These are phyloP conservation scores for Kryptolebias ocellatus DNA, from an alignment of 2,797 vertebrate species.

Conservation along the genomic window DNA sequence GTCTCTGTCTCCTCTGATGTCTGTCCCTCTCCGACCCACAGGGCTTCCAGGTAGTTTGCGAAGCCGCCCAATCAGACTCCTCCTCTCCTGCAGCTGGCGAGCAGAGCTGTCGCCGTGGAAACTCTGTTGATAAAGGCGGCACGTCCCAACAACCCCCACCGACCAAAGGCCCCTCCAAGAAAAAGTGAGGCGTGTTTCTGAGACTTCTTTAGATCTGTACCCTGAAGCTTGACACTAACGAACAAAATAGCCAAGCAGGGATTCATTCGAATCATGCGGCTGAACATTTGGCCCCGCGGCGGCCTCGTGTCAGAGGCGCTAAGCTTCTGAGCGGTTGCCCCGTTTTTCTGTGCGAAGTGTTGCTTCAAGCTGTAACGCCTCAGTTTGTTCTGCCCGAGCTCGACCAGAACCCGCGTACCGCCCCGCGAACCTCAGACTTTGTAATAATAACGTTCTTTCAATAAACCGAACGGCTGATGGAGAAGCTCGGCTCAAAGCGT, in stretches of 20 bases:
- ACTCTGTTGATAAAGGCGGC: slow-evolving; percentile 93
- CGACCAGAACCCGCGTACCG: slow-evolving; percentile 3
- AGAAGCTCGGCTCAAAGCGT: too few relatives aligned
- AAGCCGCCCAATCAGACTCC: slow-evolving; percentile 87
- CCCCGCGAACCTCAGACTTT: background rate
- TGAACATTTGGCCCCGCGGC: slow-evolving; percentile 46
- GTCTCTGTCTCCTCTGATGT: slow-evolving; percentile 8
- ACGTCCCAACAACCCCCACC: slow-evolving; percentile 88
- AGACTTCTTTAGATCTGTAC: too few relatives aligned
- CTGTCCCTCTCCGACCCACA: slow-evolving; percentile 57
- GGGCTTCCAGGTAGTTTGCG: slow-evolving; percentile 94
- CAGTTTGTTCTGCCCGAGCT: slow-evolving; percentile 4
- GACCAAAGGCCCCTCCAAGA: slow-evolving; percentile 86
- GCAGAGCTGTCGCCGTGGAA: slow-evolving; percentile 92
- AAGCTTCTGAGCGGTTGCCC: slow-evolving; percentile 15
- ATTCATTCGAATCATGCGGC: slow-evolving; percentile 23
- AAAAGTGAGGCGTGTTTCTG: slow-evolving; percentile 85
- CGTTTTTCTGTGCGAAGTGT: slow-evolving; percentile 17
- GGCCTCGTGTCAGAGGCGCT: slow-evolving; percentile 25
- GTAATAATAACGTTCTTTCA: too few relatives aligned
- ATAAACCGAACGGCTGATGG: too few relatives aligned
- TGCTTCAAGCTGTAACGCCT: slow-evolving; percentile 22
- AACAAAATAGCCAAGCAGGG: background rate
- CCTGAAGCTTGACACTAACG: too few relatives aligned
- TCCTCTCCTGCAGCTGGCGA: slow-evolving; percentile 83